These are phyloP conservation scores for Eutolmus rufibarbis DNA, from an alignment of 2,888 invertebrate species.

Conservation along the genomic window DNA sequence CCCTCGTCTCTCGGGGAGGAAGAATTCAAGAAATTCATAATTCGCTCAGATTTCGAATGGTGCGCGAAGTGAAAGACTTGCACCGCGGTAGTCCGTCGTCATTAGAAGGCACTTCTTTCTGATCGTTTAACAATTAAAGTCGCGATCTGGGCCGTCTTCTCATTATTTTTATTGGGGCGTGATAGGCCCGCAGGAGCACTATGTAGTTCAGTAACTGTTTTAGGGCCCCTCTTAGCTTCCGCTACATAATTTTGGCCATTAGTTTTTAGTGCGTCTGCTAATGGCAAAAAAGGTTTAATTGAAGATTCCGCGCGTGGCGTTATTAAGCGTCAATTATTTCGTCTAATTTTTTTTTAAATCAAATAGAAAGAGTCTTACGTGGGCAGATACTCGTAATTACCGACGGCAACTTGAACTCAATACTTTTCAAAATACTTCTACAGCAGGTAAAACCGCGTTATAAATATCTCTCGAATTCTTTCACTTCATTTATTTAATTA, in stretches of 20 bases:
- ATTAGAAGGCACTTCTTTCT: background rate
- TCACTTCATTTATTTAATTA: background rate
- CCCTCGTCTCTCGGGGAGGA: background rate
- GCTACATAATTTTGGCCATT: background rate
- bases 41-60: background rate
- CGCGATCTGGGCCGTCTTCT: background rate
- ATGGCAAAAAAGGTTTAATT: background rate
- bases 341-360: background rate
- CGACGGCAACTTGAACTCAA: background rate
- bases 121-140: background rate
- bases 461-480: too few species aligned
- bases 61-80: background rate
- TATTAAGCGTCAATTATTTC: background rate
- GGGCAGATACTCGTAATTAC: background rate
- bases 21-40: background rate
- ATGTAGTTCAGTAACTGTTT: background rate
- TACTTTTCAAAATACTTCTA: background rate
- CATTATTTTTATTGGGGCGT: background rate
- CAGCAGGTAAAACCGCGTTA: background rate
- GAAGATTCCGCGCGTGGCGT: background rate
- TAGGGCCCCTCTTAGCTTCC: background rate
- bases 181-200: background rate
- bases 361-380: background rate
- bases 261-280: background rate
- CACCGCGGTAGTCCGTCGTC: background rate